Percentiles rank a stretch among this genome's conserved stretches.
phyloP scores from a whole-genome alignment of 2,113 vertebrate genomes.

The Corynorhinus townsendii region DNA sequence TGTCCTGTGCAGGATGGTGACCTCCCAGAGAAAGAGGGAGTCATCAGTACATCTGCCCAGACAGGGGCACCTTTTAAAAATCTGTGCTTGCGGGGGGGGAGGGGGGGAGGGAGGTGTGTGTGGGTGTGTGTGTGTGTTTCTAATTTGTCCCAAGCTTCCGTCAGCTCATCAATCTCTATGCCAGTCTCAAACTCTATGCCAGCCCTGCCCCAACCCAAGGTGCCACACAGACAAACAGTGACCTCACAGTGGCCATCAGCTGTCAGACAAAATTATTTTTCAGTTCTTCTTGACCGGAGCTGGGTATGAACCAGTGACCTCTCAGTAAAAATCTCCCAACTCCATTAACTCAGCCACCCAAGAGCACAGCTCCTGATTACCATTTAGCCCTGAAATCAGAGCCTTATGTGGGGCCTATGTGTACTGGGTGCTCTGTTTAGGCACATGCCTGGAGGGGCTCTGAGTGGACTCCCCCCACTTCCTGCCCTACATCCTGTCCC shows the following conservation, averaged over 20 bases:
- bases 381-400: neutral
- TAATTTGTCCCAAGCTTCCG: neutral
- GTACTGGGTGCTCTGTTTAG: neutral
- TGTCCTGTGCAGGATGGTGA: neutral
- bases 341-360: neutral
- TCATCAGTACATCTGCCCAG: neutral
- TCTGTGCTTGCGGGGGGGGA: neutral
- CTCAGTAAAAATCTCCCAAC: neutral
- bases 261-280: neutral
- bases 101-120: no score
- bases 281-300: neutral
- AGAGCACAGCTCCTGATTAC: neutral
- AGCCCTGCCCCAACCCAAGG: neutral
- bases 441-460: neutral
- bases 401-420: no score
- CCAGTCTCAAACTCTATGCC: no score
- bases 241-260: accelerated
- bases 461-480: accelerated
- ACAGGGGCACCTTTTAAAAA: neutral
- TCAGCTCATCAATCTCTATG: neutral
- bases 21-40: neutral
- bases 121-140: neutral
- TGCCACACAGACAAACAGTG: neutral
- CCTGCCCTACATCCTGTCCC: neutral
- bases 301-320: neutral